These are phyloP conservation scores for Leptinotarsa haldemani DNA, from an alignment of 2,888 invertebrate genomes.

Conservation along the genomic window DNA sequence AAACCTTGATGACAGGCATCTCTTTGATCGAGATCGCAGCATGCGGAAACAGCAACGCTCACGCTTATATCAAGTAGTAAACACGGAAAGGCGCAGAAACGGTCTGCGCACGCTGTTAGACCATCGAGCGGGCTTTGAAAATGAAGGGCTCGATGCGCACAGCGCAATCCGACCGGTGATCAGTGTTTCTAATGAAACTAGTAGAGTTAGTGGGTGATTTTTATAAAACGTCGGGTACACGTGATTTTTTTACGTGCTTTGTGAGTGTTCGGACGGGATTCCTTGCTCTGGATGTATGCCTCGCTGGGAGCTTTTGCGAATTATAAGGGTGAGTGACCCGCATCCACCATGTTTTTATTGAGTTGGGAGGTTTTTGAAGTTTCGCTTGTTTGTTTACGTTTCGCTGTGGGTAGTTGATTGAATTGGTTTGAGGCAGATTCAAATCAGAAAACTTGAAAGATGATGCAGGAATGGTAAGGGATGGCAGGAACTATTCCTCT, in stretches of 20 bases:
- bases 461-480: no score
- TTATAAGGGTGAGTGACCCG: slow-evolving; percentile 49
- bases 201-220: slow-evolving; percentile 53
- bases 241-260: slow-evolving; percentile 47
- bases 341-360: slow-evolving; percentile 39
- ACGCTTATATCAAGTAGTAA: slow-evolving; percentile 41
- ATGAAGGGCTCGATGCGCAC: slow-evolving; percentile 52
- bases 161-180: slow-evolving; percentile 44
- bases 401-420: neutral
- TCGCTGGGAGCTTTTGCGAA: slow-evolving; percentile 30
- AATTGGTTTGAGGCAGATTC: neutral
- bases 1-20: neutral
- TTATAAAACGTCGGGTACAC: slow-evolving; percentile 51
- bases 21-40: slow-evolving; percentile 15
- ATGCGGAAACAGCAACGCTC: slow-evolving; percentile 38
- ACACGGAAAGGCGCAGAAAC: slow-evolving; percentile 46
- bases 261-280: slow-evolving; percentile 29
- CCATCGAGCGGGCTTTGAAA: slow-evolving; percentile 55
- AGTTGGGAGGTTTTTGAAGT: slow-evolving; percentile 1
- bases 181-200: slow-evolving; percentile 56
- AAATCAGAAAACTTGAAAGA: neutral
- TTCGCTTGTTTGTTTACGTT: neutral
- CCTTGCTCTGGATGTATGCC: slow-evolving; percentile 36
- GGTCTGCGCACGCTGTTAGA: slow-evolving; percentile 46
- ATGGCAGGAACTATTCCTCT: neutral